Evolutionary conservation across 2,797 vertebrate genomes (phyloP).

Genomic region (Aselliscus stoliczkanus): DNA sequence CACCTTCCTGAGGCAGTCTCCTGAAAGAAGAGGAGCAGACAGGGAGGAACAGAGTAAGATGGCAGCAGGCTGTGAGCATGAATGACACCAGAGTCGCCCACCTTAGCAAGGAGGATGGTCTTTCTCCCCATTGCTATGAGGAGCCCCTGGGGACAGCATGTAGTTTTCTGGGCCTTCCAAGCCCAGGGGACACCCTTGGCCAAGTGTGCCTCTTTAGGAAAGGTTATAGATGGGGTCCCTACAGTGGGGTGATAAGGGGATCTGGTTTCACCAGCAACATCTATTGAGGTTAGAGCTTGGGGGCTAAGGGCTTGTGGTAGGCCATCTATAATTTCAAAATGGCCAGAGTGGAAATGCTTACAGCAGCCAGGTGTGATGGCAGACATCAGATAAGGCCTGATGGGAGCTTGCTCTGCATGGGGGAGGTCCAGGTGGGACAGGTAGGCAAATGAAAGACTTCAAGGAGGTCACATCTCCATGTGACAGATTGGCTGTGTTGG

Average conservation of each 20-base stretch:
- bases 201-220: not conserved
- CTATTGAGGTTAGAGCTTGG: not conserved
- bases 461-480: not conserved
- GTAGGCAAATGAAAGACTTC: not conserved
- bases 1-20: not conserved
- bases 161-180: not conserved
- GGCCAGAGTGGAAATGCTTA: not conserved
- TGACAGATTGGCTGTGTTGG: not conserved
- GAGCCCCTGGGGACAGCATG: not conserved
- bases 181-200: no score
- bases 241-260: no score
- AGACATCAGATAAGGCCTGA: no score
- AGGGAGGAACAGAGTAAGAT: not conserved
- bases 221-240: not conserved
- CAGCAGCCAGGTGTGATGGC: not conserved
- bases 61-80: not conserved
- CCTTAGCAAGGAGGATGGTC: not conserved
- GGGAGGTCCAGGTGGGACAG: no score
- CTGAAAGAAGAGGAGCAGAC: not conserved
- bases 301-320: not conserved
- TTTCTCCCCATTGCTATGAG: not conserved
- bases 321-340: not conserved
- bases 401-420: not conserved
- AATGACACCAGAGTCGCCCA: no score
- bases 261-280: not conserved